Base-by-base conservation (phyloP, 2,113 vertebrate species). In the Arothron firmamentum region DNA sequence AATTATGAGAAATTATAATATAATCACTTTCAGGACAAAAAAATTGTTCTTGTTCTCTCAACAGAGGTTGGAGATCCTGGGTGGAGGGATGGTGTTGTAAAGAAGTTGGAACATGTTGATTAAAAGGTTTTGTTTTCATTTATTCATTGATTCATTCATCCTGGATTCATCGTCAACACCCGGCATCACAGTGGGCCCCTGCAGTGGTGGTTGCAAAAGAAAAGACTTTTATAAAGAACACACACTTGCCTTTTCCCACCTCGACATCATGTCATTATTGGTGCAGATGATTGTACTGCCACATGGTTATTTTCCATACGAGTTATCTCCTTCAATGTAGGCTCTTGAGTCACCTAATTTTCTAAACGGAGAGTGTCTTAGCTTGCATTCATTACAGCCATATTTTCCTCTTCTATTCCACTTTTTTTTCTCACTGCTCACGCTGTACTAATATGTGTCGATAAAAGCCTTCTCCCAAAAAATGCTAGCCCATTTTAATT, bases 51-150 rank as follows among this genome's bases (percentile, higher is more conserved):
- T 13, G 20, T 52, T 5, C 73, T 28, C 19, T 63, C 34, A 31
- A 62, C 89, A 98, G 96, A 93, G 94, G 61, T 91, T 96, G 93
- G 96, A 98, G 73, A 94, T 95, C 77, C 94, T 94, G 80, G 96
- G 96, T 2, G 96, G 96, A 57, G 95, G 96, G n/a, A 77, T 97
- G 78, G 88, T 98, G 80, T 70, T 98, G 85, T 96, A 84, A 92
- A 53, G 63, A 62, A 2, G 66, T 47, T 47, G 15, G 45, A 47
- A 47, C 45, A 47, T 47, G 4, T 16, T n/a, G 15, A 47, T 47
- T n/a, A 16, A 47, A 47, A 17, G 10, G 45, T 47, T 45, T 3
- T 47, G 45, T 47, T 47, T 47, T 17, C 45, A 6, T 47, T 8
- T 5, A n/a, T 47, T 47, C n/a, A n/a, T n/a, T n/a, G n/a, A n/a